These are phyloP conservation scores for Caenorhabditis sp. DNA, from an alignment of 2,888 invertebrate species.

Conservation along the genomic window DNA sequence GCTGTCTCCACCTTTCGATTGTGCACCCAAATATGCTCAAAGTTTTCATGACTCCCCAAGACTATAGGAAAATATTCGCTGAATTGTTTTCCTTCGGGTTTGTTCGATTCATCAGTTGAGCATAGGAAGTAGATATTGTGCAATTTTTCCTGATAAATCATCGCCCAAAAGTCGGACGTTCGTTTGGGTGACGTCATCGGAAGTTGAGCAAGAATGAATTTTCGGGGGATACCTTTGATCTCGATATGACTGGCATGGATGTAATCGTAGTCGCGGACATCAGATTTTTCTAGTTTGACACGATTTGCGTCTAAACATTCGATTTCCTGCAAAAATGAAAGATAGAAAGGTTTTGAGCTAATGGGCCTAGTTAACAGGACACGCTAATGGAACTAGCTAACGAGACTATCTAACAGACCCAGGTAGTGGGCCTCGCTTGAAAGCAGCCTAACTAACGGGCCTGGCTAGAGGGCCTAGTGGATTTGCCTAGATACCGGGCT, in stretches of 20 bases:
- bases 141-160: slow-evolving; percentile 2
- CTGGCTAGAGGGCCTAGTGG: too few relatives aligned
- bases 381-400: too few relatives aligned
- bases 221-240: not conserved
- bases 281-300: not conserved
- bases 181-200: not conserved
- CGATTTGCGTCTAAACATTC: slow-evolving; percentile 2
- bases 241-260: slow-evolving; percentile 1
- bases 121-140: not conserved
- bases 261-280: not conserved
- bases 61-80: not conserved
- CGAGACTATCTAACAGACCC: too few relatives aligned
- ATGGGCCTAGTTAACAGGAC: too few relatives aligned
- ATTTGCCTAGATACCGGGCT: too few relatives aligned
- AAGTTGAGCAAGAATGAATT: slow-evolving; percentile 3
- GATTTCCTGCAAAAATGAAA: not conserved
- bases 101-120: not conserved
- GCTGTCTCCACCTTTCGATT: slow-evolving; percentile 1
- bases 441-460: too few relatives aligned
- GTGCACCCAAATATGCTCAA: not conserved
- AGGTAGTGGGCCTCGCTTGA: too few relatives aligned
- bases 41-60: not conserved
- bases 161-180: not conserved
- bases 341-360: too few relatives aligned
- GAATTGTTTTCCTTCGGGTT: not conserved